Conservation (phyloP, 2,888 invertebrate species). For the Drosophila kuntzei region DNA sequence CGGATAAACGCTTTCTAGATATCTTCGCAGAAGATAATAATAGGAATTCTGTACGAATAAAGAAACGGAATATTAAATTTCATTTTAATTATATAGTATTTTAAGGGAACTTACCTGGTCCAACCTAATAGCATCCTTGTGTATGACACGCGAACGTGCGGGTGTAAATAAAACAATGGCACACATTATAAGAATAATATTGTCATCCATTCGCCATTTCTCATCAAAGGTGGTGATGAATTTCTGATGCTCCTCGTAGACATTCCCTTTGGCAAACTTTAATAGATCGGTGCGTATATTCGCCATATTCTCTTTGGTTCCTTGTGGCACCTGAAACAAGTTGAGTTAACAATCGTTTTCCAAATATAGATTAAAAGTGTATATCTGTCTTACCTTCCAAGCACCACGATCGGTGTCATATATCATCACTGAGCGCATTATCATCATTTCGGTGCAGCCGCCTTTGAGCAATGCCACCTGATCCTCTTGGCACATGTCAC, state of each 20-base stretch:
- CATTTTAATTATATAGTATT: background rate
- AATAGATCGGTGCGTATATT: constrained; percentile 95
- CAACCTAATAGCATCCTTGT: constrained; percentile 92
- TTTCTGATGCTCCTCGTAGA: constrained; percentile 94
- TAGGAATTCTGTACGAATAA: constrained; percentile 90
- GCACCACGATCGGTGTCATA: constrained; percentile 94
- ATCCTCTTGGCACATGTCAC: constrained; percentile 97
- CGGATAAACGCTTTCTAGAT: constrained; percentile 92
- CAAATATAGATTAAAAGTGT: too few species aligned
- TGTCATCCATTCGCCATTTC: constrained; percentile 94
- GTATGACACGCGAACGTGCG: constrained; percentile 91
- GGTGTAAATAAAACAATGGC: constrained; percentile 97
- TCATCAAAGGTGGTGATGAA: constrained; percentile 95
- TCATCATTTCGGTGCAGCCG: constrained; percentile 98
- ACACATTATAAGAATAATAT: constrained; percentile 95
- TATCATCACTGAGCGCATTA: constrained; percentile 95
- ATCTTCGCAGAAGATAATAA: constrained; percentile 94
- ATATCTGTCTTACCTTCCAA: constrained; percentile 90
- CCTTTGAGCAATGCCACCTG: constrained; percentile 91
- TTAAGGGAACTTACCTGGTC: constrained; percentile 89
- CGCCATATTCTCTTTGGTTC: constrained; percentile 90
- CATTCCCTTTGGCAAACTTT: constrained; percentile 95
- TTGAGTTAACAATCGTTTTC: background rate
- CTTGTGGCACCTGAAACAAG: constrained; percentile 90
- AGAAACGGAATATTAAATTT: background rate